Base-by-base conservation (phyloP, 2,113 vertebrate species). In the Ophthalmolycus amberensis region DNA sequence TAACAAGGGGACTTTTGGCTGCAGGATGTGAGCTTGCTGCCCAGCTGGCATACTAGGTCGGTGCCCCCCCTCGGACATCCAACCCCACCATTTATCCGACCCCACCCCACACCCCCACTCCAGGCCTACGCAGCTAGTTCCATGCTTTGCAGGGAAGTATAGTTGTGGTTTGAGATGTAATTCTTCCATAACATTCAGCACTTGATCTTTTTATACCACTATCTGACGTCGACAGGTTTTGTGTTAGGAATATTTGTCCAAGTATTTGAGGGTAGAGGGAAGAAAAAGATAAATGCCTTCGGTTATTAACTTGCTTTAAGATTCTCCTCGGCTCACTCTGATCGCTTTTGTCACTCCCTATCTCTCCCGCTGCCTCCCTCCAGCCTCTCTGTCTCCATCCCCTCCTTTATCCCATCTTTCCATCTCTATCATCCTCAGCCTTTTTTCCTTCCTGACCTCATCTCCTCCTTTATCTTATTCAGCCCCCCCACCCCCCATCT, bases 301-400 rank as follows among this genome's bases (percentile, higher is more conserved):
- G 72, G 89, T 80, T 88, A 83, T 82, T 82, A 87, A 83, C 75
- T 89, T 80, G 62, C 50, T 83, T 83, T 90, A 52, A 80, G 40
- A 86, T 80, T 84, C 65, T 78, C 32, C n/a, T 82, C 50, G 32
- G 68, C 67, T 84, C 68, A 37, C 67, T 74, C n/a, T 72, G 59
- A 87, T 87, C n/a, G 3, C 71, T 79, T 72, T 74, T 84, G 75
- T 66, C 85, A 68, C 74, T 65, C 63, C 54, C 67, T 68, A 40
- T 74, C 56, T 78, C 77, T 46, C 63, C 18, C 6, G 42, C 79
- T 74, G 46, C 56, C 59, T 86, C 71, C 46, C 52, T 60, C 42
- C 58, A 50, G 82, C 68, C 72, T 65, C 37, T 73, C 71, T 54
- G 50, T 76, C 82, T 82, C 70, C 59, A 42, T 84, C 75, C 85